phyloP scores from a whole-genome alignment of 2,888 invertebrate genomes.

The Ametastegia equiseti region DNA sequence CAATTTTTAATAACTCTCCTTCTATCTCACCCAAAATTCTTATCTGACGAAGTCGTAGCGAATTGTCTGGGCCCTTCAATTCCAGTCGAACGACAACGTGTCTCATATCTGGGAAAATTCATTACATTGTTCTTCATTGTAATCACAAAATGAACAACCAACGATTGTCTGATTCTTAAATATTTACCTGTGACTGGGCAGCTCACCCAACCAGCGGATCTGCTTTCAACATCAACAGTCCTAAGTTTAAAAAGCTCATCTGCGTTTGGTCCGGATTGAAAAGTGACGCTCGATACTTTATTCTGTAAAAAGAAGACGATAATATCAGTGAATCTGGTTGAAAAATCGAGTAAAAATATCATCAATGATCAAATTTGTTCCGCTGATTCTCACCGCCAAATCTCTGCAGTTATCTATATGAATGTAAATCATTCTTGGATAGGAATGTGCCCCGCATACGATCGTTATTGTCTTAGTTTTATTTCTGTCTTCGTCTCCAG shows the following conservation, averaged over 20 bases:
- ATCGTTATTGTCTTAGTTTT: constrained; percentile 92
- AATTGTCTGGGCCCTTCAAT: constrained; percentile 94
- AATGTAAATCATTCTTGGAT: constrained; percentile 87
- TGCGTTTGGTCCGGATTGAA: constrained; percentile 88
- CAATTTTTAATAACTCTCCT: constrained; percentile 78
- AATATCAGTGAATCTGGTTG: no score
- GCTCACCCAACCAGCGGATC: constrained; percentile 94
- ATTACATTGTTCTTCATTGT: constrained; percentile 26
- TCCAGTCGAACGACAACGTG: constrained; percentile 86
- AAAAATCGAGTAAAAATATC: constrained; percentile 48
- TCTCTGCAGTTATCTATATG: constrained; percentile 97
- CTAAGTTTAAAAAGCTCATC: constrained; percentile 90
- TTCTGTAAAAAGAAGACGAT: constrained; percentile 84
- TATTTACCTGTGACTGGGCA: constrained; percentile 85
- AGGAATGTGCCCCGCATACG: constrained; percentile 80
- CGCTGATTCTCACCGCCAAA: constrained; percentile 82
- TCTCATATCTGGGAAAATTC: constrained; percentile 71
- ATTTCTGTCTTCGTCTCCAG: constrained; percentile 97
- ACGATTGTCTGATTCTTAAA: background rate
- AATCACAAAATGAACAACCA: background rate
- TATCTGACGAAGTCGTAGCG: constrained; percentile 92
- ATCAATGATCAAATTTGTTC: background rate
- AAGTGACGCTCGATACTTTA: constrained; percentile 91
- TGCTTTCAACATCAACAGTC: constrained; percentile 90
- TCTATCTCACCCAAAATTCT: constrained; percentile 82